Conservation (phyloP, 2,797 vertebrate genomes). For the Alca torda region DNA sequence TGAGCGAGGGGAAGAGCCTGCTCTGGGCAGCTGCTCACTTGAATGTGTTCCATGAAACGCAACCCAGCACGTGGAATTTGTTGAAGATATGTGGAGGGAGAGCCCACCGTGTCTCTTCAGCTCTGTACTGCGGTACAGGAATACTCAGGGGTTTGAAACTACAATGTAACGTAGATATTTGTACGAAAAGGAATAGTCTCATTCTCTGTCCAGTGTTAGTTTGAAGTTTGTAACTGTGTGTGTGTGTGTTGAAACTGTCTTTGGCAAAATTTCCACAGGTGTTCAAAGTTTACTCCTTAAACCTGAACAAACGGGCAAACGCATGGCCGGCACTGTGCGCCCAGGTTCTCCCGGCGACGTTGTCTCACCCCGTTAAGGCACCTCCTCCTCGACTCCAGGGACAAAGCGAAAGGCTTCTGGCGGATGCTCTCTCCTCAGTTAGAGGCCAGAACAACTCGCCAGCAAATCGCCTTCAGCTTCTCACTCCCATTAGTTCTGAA, state of each 20-base stretch:
- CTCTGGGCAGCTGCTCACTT: constrained; percentile 45
- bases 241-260: constrained; percentile 72
- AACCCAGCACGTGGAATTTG: constrained; percentile 48
- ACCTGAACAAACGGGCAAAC: constrained; percentile 71
- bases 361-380: background rate
- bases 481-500: background rate
- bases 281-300: constrained; percentile 80
- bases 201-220: constrained; percentile 80
- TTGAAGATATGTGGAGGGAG: constrained; percentile 74
- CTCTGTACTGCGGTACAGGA: constrained; percentile 77
- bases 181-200: constrained; percentile 74
- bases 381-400: background rate
- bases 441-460: background rate
- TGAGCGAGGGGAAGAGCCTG: constrained; percentile 15
- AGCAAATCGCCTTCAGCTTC: background rate
- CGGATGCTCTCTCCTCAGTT: background rate
- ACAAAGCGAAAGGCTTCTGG: background rate
- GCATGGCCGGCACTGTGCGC: constrained; percentile 38
- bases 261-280: constrained; percentile 81
- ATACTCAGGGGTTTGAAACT: constrained; percentile 92
- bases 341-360: constrained; percentile 5
- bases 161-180: constrained; percentile 73
- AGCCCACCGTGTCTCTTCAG: constrained; percentile 67
- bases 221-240: constrained; percentile 69
- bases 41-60: constrained; percentile 61